A percentile compares a stretch with the other conserved stretches of the same genome.
These are phyloP conservation scores for Setipinna tenuifilis DNA, from an alignment of 2,797 vertebrate genomes.

Conservation along the genomic window DNA sequence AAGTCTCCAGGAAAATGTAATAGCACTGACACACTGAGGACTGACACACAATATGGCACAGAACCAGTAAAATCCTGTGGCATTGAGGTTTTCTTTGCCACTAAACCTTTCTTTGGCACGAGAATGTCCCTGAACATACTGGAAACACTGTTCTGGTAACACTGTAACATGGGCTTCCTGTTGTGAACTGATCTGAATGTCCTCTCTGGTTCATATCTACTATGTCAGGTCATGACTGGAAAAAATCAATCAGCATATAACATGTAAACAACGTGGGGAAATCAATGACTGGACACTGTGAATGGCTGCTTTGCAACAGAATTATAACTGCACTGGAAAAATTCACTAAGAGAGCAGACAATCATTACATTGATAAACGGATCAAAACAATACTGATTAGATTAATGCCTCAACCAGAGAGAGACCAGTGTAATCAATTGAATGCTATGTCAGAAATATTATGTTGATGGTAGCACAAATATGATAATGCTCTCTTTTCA, in stretches of 20 bases:
- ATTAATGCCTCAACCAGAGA: not conserved
- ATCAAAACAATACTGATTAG: slow-evolving; percentile 14
- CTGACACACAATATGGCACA: slow-evolving; percentile 38
- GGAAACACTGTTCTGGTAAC: slow-evolving; percentile 28
- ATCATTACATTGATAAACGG: not conserved
- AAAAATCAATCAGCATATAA: slow-evolving; percentile 44
- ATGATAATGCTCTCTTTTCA: not conserved
- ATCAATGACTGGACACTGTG: not conserved
- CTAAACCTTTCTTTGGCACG: slow-evolving; percentile 59
- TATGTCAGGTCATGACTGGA: slow-evolving; percentile 30
- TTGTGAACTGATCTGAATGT: slow-evolving; percentile 29
- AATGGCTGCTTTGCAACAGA: slow-evolving; percentile 1
- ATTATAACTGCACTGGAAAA: not conserved
- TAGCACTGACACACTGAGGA: slow-evolving; percentile 25
- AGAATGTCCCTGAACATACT: slow-evolving; percentile 57
- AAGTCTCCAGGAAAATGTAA: slow-evolving; percentile 39
- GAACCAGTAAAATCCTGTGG: slow-evolving; percentile 33
- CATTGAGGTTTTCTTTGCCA: slow-evolving; percentile 35
- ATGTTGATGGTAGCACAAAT: not conserved
- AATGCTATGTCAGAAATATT: not conserved
- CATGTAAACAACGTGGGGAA: slow-evolving; percentile 35
- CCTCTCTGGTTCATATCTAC: slow-evolving; percentile 7
- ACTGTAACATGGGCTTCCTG: slow-evolving; percentile 15
- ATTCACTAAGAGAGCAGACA: not conserved
- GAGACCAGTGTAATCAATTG: not conserved